These are phyloP conservation scores for Chauna torquata DNA, from an alignment of 2,113 vertebrate genomes.

Conservation along the genomic window DNA sequence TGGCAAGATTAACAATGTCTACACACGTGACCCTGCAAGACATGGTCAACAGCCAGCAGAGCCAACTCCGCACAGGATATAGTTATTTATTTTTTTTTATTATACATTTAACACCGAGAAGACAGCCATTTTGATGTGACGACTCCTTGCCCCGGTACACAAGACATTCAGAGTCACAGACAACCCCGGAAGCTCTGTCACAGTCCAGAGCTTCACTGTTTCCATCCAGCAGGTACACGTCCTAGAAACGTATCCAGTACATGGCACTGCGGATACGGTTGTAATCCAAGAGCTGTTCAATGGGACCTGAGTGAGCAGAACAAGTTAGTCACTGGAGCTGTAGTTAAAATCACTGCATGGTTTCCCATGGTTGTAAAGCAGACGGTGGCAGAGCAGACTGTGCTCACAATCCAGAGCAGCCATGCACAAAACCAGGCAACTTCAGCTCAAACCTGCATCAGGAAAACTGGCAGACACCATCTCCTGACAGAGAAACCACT, in stretches of 20 bases:
- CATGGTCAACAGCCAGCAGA: background rate
- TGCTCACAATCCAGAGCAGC: background rate
- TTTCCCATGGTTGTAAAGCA: background rate
- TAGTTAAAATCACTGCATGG: background rate
- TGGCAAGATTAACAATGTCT: background rate
- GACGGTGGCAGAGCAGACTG: background rate
- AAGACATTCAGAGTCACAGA: background rate
- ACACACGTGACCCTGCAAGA: background rate
- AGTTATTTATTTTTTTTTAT: conserved; percentile 55
- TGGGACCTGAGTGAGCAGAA: conserved; percentile 82
- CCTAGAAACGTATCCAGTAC: conserved; percentile 94
- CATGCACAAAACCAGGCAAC: background rate
- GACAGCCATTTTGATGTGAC: background rate
- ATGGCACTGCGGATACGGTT: conserved; percentile 93
- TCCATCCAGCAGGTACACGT: background rate
- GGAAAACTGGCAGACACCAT: background rate
- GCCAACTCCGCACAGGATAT: background rate
- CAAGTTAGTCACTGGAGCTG: background rate
- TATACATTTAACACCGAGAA: background rate
- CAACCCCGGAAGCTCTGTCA: background rate
- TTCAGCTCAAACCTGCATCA: background rate
- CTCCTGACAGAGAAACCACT: background rate
- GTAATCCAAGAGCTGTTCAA: conserved; percentile 94
- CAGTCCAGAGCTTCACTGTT: background rate
- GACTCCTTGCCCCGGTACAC: background rate